Evolutionary conservation across 1,140 invertebrate species (phyloP), one percentile per base, ranked within the genome.

Genomic region (Sminthurides bifidus): DNA sequence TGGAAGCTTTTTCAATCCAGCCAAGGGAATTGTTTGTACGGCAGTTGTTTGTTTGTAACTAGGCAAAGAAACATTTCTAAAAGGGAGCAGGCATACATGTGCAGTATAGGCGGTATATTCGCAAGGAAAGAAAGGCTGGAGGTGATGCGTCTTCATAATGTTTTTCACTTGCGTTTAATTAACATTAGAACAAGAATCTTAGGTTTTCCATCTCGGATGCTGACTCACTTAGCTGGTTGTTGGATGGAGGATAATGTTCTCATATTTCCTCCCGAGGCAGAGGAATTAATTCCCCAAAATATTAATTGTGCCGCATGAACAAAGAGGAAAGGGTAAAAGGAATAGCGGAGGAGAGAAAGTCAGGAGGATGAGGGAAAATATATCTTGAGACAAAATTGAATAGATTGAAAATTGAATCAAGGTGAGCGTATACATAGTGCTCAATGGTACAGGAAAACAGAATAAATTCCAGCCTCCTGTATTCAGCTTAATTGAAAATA

Each of bases 231-330:
- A 8, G 15, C 43, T 27, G 21, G 2, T n/a, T 15, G 6, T 46
- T 15, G 27, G 33, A 29, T 48, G 15, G 45, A 56, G 56, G 58
- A 60, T 63, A 51, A 56, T 50, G 58, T 60, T 60, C 61, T 63
- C 61, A 63, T 60, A 58, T 63, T 63, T 60, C 58, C 58, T 60
- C 55, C 54, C 61, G 38, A 54, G 61, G 61, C 58, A 60, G 40
- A 44, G 40, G 60, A 63, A 63, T 63, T 63, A 63, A 63, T 63
- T 63, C 61, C 58, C 58, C 52, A 63, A 63, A 63, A 63, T 63
- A 63, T 63, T 59, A 63, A 60, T 54, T 60, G 60, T 63, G 59
- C 57, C 56, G 59, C 48, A 52, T 55, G 30, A 55, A 40, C 27
- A 52, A 40, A 21, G 45, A n/a, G n/a, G n/a, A n/a, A n/a, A n/a